These are phyloP conservation scores for Sinhomidia bicolor DNA, from an alignment of 2,888 invertebrate genomes.

Conservation along the genomic window DNA sequence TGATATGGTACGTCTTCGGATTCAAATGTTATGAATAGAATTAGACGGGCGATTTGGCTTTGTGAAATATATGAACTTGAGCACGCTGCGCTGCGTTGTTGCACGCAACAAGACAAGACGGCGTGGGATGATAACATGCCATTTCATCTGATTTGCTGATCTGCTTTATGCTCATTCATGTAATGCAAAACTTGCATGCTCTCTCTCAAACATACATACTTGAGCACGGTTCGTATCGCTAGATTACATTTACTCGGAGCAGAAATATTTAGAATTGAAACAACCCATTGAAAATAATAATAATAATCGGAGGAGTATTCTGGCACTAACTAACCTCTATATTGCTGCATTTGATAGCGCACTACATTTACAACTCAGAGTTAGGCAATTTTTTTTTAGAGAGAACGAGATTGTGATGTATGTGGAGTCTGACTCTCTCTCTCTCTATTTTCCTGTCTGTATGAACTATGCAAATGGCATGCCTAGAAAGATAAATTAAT, in stretches of 20 bases:
- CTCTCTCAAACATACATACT: not conserved
- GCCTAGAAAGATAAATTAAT: no score
- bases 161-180: conserved; percentile 48
- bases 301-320: conserved; percentile 1
- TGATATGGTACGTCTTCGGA: conserved; percentile 46
- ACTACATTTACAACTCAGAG: no score
- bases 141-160: conserved; percentile 56
- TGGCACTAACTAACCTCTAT: no score
- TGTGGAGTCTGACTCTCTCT: not conserved
- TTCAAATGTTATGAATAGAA: conserved; percentile 71
- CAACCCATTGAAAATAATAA: not conserved
- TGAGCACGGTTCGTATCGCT: not conserved
- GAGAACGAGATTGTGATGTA: no score
- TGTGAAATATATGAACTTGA: conserved; percentile 43
- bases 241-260: not conserved
- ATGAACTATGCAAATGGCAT: no score
- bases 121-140: conserved; percentile 59
- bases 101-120: not conserved
- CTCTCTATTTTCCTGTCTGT: no score
- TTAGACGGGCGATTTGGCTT: conserved; percentile 66
- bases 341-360: no score
- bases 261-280: not conserved
- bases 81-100: no score
- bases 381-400: no score
- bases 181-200: not conserved